These are phyloP conservation scores for Noctua janthina DNA, from an alignment of 2,888 invertebrate genomes.

Conservation along the genomic window DNA sequence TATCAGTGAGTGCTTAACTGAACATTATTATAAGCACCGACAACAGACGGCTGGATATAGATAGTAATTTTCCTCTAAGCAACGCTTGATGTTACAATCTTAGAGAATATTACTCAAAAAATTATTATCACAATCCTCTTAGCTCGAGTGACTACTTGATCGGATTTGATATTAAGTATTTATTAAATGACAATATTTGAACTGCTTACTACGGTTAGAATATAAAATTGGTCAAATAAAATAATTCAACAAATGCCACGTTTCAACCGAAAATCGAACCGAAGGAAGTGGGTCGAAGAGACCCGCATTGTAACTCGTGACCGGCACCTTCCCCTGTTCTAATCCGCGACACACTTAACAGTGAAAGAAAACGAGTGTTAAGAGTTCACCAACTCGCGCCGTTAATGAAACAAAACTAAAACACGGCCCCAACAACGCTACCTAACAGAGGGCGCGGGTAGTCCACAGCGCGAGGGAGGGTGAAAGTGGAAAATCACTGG, in stretches of 20 bases:
- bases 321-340: neutral
- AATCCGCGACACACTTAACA: neutral
- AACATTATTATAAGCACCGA: conserved; percentile 5
- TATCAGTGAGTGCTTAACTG: conserved; percentile 7
- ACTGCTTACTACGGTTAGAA: no score
- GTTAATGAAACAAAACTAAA: conserved; percentile 25
- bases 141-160: neutral
- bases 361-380: conserved; percentile 2
- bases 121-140: neutral
- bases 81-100: neutral
- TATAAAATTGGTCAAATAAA: neutral
- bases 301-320: neutral
- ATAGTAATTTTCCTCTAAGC: neutral
- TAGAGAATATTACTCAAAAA: neutral
- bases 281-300: neutral
- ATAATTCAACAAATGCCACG: neutral
- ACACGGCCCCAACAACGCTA: neutral
- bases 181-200: neutral
- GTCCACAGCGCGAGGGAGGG: neutral
- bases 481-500: conserved; percentile 70
- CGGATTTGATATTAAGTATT: neutral
- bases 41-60: neutral
- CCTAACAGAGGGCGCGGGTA: neutral
- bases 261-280: neutral
- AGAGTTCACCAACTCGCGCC: conserved; percentile 1